Conservation (phyloP, 2,113 vertebrate genomes). For the Accipiter virgatus region DNA sequence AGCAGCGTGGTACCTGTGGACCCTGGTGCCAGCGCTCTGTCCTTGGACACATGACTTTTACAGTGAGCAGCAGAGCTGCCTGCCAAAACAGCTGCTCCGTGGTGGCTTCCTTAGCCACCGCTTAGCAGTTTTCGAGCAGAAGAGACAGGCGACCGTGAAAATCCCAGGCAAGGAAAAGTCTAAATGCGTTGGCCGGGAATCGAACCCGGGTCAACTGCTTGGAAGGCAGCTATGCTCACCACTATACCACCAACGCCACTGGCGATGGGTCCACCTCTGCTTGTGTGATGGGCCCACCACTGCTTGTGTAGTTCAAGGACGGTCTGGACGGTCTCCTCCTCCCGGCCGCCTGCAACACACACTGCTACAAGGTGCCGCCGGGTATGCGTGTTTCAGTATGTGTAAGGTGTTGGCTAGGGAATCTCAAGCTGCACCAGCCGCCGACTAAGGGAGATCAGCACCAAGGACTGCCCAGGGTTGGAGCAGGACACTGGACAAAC, state of each 20-base stretch:
- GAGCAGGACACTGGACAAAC: neutral
- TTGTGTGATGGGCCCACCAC: too few species aligned
- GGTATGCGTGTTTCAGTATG: too few species aligned
- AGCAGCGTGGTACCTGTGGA: too few species aligned
- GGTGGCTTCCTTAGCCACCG: too few species aligned
- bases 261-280: accelerated
- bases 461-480: neutral
- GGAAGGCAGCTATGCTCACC: constrained; percentile 76
- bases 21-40: neutral
- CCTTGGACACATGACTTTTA: too few species aligned
- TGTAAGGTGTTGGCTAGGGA: too few species aligned
- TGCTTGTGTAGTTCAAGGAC: too few species aligned
- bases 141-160: too few species aligned
- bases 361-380: neutral
- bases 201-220: constrained; percentile 60
- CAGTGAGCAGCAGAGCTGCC: neutral
- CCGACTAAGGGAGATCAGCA: neutral
- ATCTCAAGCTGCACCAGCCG: too few species aligned
- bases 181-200: neutral
- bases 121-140: too few species aligned
- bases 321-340: accelerated
- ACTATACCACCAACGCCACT: constrained; percentile 61
- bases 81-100: neutral
- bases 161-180: neutral
- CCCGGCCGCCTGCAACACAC: too few species aligned